Evolutionary conservation across 2,797 vertebrate genomes (phyloP).

Genomic region (Schizothorax lantsangensis): DNA sequence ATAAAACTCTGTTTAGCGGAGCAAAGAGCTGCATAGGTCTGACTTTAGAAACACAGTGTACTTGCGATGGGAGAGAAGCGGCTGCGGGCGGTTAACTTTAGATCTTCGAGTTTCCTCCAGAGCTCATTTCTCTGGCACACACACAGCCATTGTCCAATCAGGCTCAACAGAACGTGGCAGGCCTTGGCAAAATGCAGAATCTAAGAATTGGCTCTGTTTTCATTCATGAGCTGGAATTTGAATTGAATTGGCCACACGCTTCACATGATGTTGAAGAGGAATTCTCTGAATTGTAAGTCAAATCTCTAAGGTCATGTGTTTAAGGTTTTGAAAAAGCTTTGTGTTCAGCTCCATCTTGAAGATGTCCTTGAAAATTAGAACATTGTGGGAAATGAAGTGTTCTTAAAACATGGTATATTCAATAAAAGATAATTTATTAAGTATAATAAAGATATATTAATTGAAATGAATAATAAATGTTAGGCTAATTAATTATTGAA

Average conservation of each 20-base stretch:
- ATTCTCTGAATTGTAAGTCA: neutral
- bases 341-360: neutral
- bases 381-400: neutral
- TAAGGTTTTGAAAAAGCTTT: neutral
- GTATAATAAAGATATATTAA: neutral
- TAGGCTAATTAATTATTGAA: neutral
- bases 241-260: neutral
- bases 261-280: neutral
- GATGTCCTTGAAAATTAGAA: neutral
- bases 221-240: neutral
- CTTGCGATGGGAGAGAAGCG: neutral
- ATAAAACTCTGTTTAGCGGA: slow-evolving; percentile 44
- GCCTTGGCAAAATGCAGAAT: neutral
- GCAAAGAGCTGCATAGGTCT: slow-evolving; percentile 17
- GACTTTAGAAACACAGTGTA: slow-evolving; percentile 14
- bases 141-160: neutral
- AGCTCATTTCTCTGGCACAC: slow-evolving; percentile 2
- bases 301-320: neutral
- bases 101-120: neutral
- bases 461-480: neutral
- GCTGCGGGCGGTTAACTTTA: slow-evolving; percentile 12
- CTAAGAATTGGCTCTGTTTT: neutral
- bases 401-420: neutral
- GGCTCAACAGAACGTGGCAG: neutral
- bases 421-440: neutral